Base-by-base conservation (phyloP, 1,140 invertebrate species). In the Drosophila hydei region DNA sequence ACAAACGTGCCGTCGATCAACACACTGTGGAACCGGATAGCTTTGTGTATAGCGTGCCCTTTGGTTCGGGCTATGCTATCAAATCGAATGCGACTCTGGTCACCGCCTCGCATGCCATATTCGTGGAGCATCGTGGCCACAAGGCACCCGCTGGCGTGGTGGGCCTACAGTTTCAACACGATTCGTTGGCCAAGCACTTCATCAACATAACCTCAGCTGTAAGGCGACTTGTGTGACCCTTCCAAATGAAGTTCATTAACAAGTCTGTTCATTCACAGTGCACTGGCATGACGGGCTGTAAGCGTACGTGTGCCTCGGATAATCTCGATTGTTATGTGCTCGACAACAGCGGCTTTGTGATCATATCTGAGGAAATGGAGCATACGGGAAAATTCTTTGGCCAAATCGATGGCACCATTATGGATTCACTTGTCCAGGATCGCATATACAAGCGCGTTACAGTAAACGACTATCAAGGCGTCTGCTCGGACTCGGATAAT, bases 261-360 rank as follows among this genome's bases (percentile, higher is more conserved):
- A 38, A 9, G 16, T 11, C 3, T 18, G 11, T n/a, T 0, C 25
- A 7, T 16, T 19, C 11, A 30, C 84, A 97, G 96, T 97, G 96
- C 84, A 95, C 94, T 18, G 94, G 94, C 5, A 93, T 93, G 42
- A 93, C 93, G 7, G 92, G 92, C 30, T 97, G 96, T 83, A 95
- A 95, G 68, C 96, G 96, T 84, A 97, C 96, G 3, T 98, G 97
- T 81, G 96, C 95, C 27, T 96, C 96, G 9, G 95, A 96, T 68
- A 95, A 96, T 73, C 92, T 98, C 3, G 97, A 98, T 80, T 98
- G 97, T 90, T 98, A 97, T 90, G 95, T 99, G 9, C 92, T 98
- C 38, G 97, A 98, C 80, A 97, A 98, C 90, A 98, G 97, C 91
- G 97, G 97, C 8, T 98, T 98, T 91, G 95, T 98, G n/a, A 96